A percentile compares a stretch with the other conserved stretches of the same genome.
These are phyloP conservation scores for Augiades crinisus DNA, from an alignment of 2,888 invertebrate species.

Conservation along the genomic window DNA sequence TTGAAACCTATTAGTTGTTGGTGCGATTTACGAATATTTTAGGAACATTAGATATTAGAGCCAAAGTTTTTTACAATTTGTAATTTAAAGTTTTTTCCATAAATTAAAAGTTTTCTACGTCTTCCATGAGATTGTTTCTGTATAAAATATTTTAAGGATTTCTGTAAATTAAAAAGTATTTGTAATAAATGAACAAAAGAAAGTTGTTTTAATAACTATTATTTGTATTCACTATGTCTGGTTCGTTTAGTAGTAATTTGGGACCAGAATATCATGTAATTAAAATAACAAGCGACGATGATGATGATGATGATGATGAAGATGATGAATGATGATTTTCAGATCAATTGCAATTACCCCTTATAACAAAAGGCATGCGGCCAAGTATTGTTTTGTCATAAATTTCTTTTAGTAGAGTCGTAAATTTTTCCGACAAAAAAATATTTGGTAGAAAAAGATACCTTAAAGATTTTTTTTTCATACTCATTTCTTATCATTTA, in stretches of 20 bases:
- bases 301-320: too few relatives aligned
- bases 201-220: constrained; percentile 2
- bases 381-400: too few relatives aligned
- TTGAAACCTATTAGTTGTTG: too few relatives aligned
- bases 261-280: constrained; percentile 15
- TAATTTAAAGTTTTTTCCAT: constrained; percentile 20
- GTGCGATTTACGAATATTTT: background rate
- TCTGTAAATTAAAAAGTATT: constrained; percentile 13
- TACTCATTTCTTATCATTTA: too few relatives aligned
- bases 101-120: constrained; percentile 22
- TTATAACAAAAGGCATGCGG: too few relatives aligned
- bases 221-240: constrained; percentile 16
- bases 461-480: too few relatives aligned
- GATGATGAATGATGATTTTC: too few relatives aligned
- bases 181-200: constrained; percentile 4
- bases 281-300: too few relatives aligned
- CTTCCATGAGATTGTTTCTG: constrained; percentile 24
- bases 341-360: too few relatives aligned
- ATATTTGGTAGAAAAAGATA: too few relatives aligned
- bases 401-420: too few relatives aligned
- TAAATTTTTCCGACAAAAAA: too few relatives aligned
- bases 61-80: constrained; percentile 20
- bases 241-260: constrained; percentile 15
- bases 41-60: background rate
- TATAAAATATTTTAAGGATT: constrained; percentile 14